Evolutionary conservation across 1,140 invertebrate genomes (phyloP).

Genomic region (Solenopsis fugax): DNA sequence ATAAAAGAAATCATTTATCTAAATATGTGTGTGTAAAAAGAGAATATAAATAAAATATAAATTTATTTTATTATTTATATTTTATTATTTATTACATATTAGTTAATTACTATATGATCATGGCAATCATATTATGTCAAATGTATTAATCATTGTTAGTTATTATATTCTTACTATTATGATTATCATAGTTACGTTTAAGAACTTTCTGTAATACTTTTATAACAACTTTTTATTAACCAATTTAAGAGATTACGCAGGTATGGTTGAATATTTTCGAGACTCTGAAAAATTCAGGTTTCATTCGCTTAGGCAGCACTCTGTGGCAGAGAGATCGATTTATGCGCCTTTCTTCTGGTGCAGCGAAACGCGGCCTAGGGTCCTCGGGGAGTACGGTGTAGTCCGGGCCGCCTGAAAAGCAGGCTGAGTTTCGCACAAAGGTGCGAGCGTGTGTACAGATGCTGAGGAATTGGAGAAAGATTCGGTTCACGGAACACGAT

Average conservation of each 20-base stretch:
- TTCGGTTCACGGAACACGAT: conserved; percentile 29
- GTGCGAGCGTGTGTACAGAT: conserved; percentile 25
- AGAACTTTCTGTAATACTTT: background rate
- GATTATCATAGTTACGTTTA: background rate
- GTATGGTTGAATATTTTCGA: conserved; percentile 19
- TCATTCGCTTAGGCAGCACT: conserved; percentile 38
- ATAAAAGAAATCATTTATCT: background rate
- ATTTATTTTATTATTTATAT: background rate
- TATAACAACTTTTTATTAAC: conserved; percentile 6
- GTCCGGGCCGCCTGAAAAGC: conserved; percentile 34
- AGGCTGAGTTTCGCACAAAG: conserved; percentile 48
- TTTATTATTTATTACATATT: background rate
- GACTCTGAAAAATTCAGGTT: conserved; percentile 42
- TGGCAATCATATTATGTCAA: too few relatives aligned
- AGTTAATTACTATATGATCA: background rate
- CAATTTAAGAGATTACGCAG: background rate
- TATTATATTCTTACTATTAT: conserved; percentile 1
- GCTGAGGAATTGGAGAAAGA: conserved; percentile 39
- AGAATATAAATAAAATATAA: background rate
- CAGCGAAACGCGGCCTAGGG: conserved; percentile 38
- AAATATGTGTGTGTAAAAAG: too few relatives aligned
- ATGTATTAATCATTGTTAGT: background rate
- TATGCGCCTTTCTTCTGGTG: conserved; percentile 30
- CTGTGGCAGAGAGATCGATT: conserved; percentile 32
- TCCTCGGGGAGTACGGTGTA: conserved; percentile 30